These are phyloP conservation scores for Cephus pygmeus DNA, from an alignment of 2,888 invertebrate species.

Conservation along the genomic window DNA sequence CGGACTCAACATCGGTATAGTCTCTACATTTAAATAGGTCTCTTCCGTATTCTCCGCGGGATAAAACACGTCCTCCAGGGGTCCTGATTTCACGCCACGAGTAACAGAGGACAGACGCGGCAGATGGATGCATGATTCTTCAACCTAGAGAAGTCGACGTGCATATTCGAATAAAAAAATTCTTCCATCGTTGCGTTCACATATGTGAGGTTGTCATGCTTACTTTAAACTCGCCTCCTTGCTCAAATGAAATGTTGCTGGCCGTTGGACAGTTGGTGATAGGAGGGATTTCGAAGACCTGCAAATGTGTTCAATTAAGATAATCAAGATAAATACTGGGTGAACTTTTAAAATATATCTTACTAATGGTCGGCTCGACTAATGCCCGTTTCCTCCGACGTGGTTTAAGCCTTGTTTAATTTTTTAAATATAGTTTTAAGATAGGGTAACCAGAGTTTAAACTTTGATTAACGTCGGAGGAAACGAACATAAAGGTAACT, in stretches of 20 bases:
- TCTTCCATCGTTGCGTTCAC: not conserved
- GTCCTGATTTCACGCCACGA: constrained; percentile 62
- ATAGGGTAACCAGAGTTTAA: too few relatives aligned
- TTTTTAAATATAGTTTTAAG: too few relatives aligned
- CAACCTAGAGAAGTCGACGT: constrained; percentile 34
- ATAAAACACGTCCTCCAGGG: constrained; percentile 27
- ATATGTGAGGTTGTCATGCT: constrained; percentile 31
- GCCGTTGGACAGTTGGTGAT: constrained; percentile 58
- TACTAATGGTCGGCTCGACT: not conserved
- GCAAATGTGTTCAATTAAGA: constrained; percentile 8
- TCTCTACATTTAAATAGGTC: constrained; percentile 40
- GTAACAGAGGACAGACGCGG: constrained; percentile 54
- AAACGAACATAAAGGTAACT: not conserved
- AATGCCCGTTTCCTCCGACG: too few relatives aligned
- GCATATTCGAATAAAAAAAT: not conserved
- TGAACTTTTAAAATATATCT: not conserved
- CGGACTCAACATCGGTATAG: constrained; percentile 48
- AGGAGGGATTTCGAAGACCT: constrained; percentile 64
- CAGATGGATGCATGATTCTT: constrained; percentile 57
- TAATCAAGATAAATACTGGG: constrained; percentile 11
- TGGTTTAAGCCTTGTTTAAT: too few relatives aligned
- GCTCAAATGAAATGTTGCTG: constrained; percentile 64
- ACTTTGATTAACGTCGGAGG: too few relatives aligned
- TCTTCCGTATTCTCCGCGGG: constrained; percentile 29
- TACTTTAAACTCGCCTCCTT: constrained; percentile 57